Evolutionary conservation across 2,113 vertebrate genomes (phyloP), one percentile per base, ranked within the genome.

Genomic region (Hemichromis elongatus): DNA sequence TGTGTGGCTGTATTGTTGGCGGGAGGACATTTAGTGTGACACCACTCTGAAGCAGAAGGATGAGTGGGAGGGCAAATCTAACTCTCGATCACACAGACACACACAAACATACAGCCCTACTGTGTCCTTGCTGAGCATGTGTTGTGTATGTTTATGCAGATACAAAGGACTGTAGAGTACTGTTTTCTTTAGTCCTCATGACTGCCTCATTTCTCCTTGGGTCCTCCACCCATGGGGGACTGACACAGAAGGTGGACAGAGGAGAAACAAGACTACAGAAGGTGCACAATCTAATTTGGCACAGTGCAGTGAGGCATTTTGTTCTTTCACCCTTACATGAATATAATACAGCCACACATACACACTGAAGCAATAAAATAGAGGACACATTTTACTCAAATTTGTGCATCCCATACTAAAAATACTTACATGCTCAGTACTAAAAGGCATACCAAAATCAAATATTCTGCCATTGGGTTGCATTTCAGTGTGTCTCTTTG

Each of bases 11-110:
- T 82, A 81, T 85, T 86, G 82, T 88, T 83, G 79, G 85, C 63
- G 80, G 86, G 88, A 90, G 90, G 91, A 92, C 90, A 92, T 94
- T 94, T 94, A 92, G 83, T 68, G 88, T 42, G 47, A 94, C 92
- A 93, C 86, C 90, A 77, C 61, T 86, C 55, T 85, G 90, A 89
- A 88, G 90, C 93, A 92, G 86, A 85, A 54, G 91, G 89, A 86
- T 91, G 92, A 91, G 90, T 87, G 56, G 91, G 92, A 91, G 89
- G 84, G 86, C 77, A 89, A 86, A 90, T 80, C 61, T 54, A 86
- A 42, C 86, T 81, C 68, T 83, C 30, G 18, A 90, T 86, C 85
- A 77, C 78, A 85, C 59, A 77, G 78, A 81, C 79, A 80, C 63
- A 84, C 90, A 86, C 75, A 56, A 45, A 84, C 42, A 52, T 7